Conservation (phyloP, 2,113 vertebrate genomes). For the Ovis canadensis region DNA sequence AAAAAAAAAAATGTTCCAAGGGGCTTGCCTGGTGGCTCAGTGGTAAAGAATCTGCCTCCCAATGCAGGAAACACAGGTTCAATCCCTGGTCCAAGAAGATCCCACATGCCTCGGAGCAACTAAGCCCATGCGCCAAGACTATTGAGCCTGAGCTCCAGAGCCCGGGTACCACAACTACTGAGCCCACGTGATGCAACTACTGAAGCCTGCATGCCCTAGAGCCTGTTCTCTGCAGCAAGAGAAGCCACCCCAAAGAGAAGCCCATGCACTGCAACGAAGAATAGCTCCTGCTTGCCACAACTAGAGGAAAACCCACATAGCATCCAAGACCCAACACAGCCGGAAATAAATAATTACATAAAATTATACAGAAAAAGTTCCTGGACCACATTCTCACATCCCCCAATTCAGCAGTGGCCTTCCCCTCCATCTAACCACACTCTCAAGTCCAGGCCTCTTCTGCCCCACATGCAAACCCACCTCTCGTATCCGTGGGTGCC, state of each 20-base stretch:
- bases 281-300: not conserved
- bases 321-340: not conserved
- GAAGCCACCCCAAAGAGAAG: not conserved
- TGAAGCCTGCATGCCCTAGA: not conserved
- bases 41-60: not conserved
- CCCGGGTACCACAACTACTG: not conserved
- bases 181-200: not conserved
- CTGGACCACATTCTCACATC: not conserved
- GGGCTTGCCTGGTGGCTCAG: not conserved
- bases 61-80: not conserved
- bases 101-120: not conserved
- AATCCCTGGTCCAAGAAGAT: not conserved
- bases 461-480: constrained; percentile 63
- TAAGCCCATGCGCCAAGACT: not conserved
- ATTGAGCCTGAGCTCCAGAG: not conserved
- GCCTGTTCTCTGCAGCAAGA: not conserved
- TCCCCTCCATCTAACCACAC: not conserved
- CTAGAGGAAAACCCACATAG: not conserved
- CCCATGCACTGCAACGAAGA: not conserved
- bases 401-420: not conserved
- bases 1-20: not conserved
- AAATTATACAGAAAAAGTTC: not conserved
- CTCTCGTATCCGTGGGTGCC: constrained; percentile 95
- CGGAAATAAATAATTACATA: not conserved
- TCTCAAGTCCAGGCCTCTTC: not conserved